Percentiles rank a stretch among this genome's conserved stretches.
Conservation (phyloP, 1,140 invertebrate genomes). For the Zaprionus nigranus region DNA sequence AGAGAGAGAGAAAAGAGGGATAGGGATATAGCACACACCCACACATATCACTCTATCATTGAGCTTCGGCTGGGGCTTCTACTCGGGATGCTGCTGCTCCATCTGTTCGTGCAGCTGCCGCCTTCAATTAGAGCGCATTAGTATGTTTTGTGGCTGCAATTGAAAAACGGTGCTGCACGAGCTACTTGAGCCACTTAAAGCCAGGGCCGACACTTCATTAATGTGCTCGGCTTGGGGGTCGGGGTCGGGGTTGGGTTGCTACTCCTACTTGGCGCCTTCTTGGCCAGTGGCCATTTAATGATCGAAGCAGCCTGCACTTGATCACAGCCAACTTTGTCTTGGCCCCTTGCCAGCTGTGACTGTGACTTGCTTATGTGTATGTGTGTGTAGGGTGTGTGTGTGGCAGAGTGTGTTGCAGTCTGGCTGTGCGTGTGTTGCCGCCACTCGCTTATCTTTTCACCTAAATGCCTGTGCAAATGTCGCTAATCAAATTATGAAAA, state of each 20-base stretch:
- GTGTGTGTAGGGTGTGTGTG: neutral
- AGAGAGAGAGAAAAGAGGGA: neutral
- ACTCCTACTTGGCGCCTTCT: constrained; percentile 4
- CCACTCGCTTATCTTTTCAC: constrained; percentile 72
- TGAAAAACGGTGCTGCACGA: constrained; percentile 28
- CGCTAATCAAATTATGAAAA: constrained; percentile 80
- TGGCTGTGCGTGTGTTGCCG: constrained; percentile 20
- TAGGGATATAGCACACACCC: neutral
- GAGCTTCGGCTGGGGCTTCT: neutral
- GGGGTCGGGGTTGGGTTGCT: neutral
- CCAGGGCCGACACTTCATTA: constrained; percentile 42
- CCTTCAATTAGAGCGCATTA: constrained; percentile 52
- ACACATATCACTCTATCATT: constrained; percentile 9
- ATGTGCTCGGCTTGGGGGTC: constrained; percentile 14
- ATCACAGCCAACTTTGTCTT: constrained; percentile 27
- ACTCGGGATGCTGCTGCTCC: neutral
- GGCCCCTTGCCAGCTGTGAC: neutral
- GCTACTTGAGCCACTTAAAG: constrained; percentile 10
- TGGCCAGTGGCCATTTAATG: constrained; percentile 45
- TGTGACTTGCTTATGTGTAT: neutral
- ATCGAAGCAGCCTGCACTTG: constrained; percentile 36
- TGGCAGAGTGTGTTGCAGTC: neutral
- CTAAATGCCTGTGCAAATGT: constrained; percentile 76
- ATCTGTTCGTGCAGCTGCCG: constrained; percentile 1
- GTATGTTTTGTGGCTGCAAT: constrained; percentile 45